A percentile compares a stretch with the other conserved stretches of the same genome.
Evolutionary conservation across 2,797 vertebrate species (phyloP).

Genomic region (Hypotaenidia philippensis): DNA sequence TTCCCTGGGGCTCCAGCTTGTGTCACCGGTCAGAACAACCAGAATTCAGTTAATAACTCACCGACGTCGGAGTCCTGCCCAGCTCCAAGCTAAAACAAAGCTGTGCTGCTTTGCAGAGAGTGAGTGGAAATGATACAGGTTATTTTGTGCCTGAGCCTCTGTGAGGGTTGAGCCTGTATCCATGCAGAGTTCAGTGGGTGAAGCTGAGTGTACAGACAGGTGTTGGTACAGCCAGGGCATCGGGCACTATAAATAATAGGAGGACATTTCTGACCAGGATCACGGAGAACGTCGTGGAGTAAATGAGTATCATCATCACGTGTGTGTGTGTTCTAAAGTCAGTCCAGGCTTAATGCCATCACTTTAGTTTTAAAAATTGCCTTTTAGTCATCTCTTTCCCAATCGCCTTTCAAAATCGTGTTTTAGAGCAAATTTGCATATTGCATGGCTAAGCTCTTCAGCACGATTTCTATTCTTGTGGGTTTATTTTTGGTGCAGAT

Average conservation of each 20-base stretch:
- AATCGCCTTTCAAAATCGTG: neutral
- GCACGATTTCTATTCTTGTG: neutral
- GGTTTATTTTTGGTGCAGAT: conserved; percentile 29
- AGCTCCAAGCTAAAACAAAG: neutral
- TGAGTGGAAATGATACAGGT: neutral
- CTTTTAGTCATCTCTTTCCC: neutral
- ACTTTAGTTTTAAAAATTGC: neutral
- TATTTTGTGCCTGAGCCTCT: neutral
- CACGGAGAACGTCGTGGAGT: neutral
- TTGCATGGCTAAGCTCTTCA: neutral
- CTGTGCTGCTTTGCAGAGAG: neutral
- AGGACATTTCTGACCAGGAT: neutral
- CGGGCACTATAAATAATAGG: neutral
- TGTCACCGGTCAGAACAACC: accelerated
- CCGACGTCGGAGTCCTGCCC: neutral
- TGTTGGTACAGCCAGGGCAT: neutral
- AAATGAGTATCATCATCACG: neutral
- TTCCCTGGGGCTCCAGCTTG: accelerated
- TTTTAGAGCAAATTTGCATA: neutral
- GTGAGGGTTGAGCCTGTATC: neutral
- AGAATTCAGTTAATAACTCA: neutral
- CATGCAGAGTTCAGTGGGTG: neutral
- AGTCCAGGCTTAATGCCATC: neutral
- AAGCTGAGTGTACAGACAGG: neutral
- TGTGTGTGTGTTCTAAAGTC: neutral